A percentile compares a stretch with the other conserved stretches of the same genome.
Evolutionary conservation across 92 coral and sea anemone genomes (phyloP).

Genomic region (Epizoanthus scotinus): DNA sequence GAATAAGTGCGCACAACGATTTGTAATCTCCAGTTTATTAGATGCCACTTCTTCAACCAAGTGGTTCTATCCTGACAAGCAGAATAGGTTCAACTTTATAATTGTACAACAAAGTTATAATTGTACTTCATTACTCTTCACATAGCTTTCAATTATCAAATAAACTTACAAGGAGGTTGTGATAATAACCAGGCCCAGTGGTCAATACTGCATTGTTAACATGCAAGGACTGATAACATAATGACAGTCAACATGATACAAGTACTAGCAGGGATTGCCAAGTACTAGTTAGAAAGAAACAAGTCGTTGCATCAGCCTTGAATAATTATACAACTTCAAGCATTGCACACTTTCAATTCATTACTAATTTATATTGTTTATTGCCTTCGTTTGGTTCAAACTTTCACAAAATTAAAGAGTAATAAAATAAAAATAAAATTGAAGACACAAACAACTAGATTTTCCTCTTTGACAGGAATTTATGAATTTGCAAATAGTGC

Average conservation of each 20-base stretch:
- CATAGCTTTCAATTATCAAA: slow-evolving; percentile 11
- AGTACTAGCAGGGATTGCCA: too few relatives aligned
- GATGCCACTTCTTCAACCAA: slow-evolving; percentile 15
- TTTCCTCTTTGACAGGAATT: background rate
- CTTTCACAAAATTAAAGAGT: too few relatives aligned
- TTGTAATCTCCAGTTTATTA: slow-evolving; percentile 20
- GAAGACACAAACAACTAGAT: too few relatives aligned
- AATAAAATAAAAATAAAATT: too few relatives aligned
- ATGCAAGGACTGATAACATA: background rate
- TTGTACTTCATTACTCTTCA: slow-evolving; percentile 1
- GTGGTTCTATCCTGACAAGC: background rate
- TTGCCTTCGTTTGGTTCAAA: too few relatives aligned
- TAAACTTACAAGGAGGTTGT: slow-evolving; percentile 6
- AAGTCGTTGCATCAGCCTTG: too few relatives aligned
- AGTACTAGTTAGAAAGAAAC: too few relatives aligned
- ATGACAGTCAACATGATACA: too few relatives aligned
- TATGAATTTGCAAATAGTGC: background rate
- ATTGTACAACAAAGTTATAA: slow-evolving; percentile 10
- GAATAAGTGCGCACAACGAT: background rate
- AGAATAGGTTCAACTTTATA: slow-evolving; percentile 6
- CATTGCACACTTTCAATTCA: too few relatives aligned
- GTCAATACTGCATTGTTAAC: background rate
- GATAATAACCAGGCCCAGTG: background rate
- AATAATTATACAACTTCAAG: too few relatives aligned
- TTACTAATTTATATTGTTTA: too few relatives aligned